phyloP scores from a whole-genome alignment of 2,888 invertebrate genomes.

The Eristalinus aeneus region DNA sequence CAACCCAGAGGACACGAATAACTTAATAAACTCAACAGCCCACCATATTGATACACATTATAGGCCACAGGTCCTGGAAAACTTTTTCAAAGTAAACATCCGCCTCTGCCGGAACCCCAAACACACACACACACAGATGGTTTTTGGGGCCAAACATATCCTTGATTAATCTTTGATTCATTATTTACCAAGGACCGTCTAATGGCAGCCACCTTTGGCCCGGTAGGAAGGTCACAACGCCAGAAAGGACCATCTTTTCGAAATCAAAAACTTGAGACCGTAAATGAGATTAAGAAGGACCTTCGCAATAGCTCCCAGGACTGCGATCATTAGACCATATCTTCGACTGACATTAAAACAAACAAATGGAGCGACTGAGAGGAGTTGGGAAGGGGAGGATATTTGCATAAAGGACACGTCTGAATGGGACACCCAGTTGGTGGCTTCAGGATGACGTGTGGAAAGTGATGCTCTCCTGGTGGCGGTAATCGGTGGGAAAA shows the following conservation, averaged over 20 bases:
- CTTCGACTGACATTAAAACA: constrained; percentile 19
- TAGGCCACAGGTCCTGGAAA: neutral
- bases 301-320: neutral
- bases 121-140: neutral
- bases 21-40: constrained; percentile 48
- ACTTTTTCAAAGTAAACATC: neutral
- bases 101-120: neutral
- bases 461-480: neutral
- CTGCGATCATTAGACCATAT: constrained; percentile 20
- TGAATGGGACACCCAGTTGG: neutral
- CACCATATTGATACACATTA: neutral
- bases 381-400: neutral
- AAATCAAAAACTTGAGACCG: constrained; percentile 10
- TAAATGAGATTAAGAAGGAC: constrained; percentile 24
- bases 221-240: constrained; percentile 7
- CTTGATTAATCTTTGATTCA: constrained; percentile 39
- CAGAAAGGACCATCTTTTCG: constrained; percentile 32
- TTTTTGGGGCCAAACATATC: neutral
- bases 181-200: constrained; percentile 35
- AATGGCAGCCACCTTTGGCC: constrained; percentile 14
- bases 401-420: constrained; percentile 39
- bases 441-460: neutral
- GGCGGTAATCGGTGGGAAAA: neutral
- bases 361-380: constrained; percentile 11
- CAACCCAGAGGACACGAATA: constrained; percentile 29